These are phyloP conservation scores for Siderastrea siderea DNA, from an alignment of 92 coral and sea anemone species.

Conservation along the genomic window DNA sequence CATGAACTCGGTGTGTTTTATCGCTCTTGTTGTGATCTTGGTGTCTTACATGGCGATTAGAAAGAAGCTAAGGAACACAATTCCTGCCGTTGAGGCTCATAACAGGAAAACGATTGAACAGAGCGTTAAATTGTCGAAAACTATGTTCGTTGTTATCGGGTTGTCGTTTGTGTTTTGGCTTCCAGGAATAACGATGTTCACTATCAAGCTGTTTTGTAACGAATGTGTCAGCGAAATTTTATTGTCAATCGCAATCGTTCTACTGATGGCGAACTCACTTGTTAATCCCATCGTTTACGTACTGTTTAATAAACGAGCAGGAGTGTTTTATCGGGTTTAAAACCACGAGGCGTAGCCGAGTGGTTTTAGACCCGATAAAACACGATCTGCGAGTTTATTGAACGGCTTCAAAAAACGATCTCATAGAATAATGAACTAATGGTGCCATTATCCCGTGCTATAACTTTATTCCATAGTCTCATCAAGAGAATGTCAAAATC, in stretches of 20 bases:
- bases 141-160: slow-evolving; percentile 2
- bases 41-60: slow-evolving; percentile 13
- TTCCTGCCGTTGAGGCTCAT: not conserved
- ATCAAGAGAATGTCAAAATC: no score
- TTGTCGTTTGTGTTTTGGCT: slow-evolving; percentile 24
- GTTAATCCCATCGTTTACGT: slow-evolving; percentile 32
- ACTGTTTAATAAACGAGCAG: no score
- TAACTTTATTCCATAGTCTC: no score
- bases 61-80: not conserved
- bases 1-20: not conserved
- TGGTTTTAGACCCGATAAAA: no score
- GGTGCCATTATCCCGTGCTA: no score
- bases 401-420: no score
- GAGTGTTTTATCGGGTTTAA: no score
- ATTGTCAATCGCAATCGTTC: not conserved
- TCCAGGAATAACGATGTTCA: not conserved
- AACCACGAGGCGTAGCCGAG: no score
- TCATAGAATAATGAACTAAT: no score
- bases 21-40: not conserved
- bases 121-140: slow-evolving; percentile 32
- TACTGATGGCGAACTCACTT: slow-evolving; percentile 3
- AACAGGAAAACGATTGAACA: slow-evolving; percentile 2
- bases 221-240: not conserved
- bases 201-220: not conserved
- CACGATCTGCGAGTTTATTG: no score